These are phyloP conservation scores for Folsomia candida DNA, from an alignment of 2,888 invertebrate genomes.

Conservation along the genomic window DNA sequence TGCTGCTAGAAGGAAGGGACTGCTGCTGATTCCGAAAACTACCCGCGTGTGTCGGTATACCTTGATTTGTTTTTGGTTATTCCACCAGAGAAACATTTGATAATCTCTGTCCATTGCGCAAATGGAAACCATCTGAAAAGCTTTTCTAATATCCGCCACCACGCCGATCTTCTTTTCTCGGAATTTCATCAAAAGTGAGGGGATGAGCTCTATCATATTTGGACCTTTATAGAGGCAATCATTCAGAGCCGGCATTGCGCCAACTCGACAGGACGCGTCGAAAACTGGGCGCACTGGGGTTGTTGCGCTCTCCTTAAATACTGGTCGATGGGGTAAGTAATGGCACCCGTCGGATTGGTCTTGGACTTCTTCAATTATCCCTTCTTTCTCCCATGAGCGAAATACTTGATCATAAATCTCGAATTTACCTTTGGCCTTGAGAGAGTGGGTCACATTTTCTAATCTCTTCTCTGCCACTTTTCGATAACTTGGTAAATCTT, in stretches of 20 bases:
- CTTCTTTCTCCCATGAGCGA: slow-evolving; percentile 31
- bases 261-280: slow-evolving; percentile 41
- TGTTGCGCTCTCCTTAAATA: slow-evolving; percentile 37
- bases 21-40: slow-evolving; percentile 21
- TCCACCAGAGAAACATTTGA: slow-evolving; percentile 50
- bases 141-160: slow-evolving; percentile 51
- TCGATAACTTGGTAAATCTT: slow-evolving; percentile 16
- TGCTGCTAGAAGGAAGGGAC: slow-evolving; percentile 28
- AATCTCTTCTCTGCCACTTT: slow-evolving; percentile 21
- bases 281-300: slow-evolving; percentile 48
- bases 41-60: slow-evolving; percentile 21
- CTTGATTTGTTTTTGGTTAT: slow-evolving; percentile 1
- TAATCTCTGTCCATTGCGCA: slow-evolving; percentile 48
- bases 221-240: slow-evolving; percentile 42
- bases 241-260: slow-evolving; percentile 33
- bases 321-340: slow-evolving; percentile 40
- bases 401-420: slow-evolving; percentile 24
- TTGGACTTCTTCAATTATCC: slow-evolving; percentile 50
- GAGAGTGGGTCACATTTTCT: slow-evolving; percentile 3
- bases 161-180: slow-evolving; percentile 22
- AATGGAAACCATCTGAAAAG: slow-evolving; percentile 52
- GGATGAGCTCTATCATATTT: slow-evolving; percentile 38
- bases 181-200: slow-evolving; percentile 26
- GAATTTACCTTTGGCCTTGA: slow-evolving; percentile 1
- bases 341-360: slow-evolving; percentile 8